Base-by-base conservation (phyloP, 2,888 invertebrate genomes). In the Zaprionus bogoriensis region DNA sequence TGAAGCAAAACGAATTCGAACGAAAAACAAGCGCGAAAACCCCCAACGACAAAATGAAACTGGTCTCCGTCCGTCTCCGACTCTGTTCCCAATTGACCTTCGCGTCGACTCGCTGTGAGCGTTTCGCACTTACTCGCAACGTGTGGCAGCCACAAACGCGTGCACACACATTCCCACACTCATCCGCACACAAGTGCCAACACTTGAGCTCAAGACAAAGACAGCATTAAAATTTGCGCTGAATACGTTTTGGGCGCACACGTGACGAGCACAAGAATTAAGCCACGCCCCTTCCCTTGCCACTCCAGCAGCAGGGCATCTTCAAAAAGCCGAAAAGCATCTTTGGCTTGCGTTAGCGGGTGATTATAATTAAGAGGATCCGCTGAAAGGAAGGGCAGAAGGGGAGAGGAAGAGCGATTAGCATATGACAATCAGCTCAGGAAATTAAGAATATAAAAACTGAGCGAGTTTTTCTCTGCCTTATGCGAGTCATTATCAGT, bases 211-310 rank as follows among this genome's bases (percentile, higher is more conserved):
- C 25, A 48, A 46, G 36, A 28, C 41, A 42, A 46, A 39, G 28
- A 2, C 55, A 39, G 52, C 59, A 68, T 68, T 72, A 44, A 68
- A 75, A 71, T 55, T 53, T 50, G 28, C 48, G 41, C 41, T 50
- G 78, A 59, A 71, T 70, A 70, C 63, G 57, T 61, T n/a, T 53
- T 54, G 55, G 76, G 62, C 62, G 76, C 48, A n/a, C 54, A 77
- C 69, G 77, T 73, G 75, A 74, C 71, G 38, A 46, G 74, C 58
- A 66, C 53, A 27, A 42, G 60, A 66, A 46, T 30, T 25, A 39
- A 32, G 41, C 32, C 32, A 36, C 17, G 32, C 32, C 32, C 32
- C 14, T 0, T 7, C 1, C 32, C 6, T n/a, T n/a, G n/a, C 32
- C 1, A 12, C 6, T n/a, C 6, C 30, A 14, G 9, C 17, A 17